A percentile compares a stretch with the other conserved stretches of the same genome.
phyloP scores from a whole-genome alignment of 2,888 invertebrate species.

The Gasteruption jaculator region DNA sequence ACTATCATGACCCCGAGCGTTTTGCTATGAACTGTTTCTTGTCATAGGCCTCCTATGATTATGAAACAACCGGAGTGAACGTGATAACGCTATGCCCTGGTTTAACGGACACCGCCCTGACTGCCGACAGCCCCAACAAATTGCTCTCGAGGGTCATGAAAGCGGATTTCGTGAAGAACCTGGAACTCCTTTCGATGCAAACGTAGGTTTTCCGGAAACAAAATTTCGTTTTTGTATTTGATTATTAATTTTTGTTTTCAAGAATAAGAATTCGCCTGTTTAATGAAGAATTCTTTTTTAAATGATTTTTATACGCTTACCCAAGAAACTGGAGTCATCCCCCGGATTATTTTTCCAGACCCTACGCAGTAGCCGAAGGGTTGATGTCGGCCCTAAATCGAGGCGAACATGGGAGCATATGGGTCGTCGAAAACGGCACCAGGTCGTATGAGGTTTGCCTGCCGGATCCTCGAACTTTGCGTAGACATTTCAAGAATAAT shows the following conservation, averaged over 20 bases:
- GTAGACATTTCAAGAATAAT: constrained; percentile 43
- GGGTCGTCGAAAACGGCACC: constrained; percentile 43
- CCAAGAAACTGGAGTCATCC: no score
- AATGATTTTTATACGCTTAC: background rate
- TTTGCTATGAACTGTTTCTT: constrained; percentile 2
- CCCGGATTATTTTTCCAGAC: constrained; percentile 26
- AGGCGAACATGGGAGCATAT: constrained; percentile 39
- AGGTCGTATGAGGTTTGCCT: constrained; percentile 40
- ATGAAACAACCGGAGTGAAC: constrained; percentile 44
- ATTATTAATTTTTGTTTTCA: background rate
- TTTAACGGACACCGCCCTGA: constrained; percentile 45
- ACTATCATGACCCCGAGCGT: background rate
- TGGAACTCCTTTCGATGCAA: constrained; percentile 42
- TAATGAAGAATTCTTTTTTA: background rate
- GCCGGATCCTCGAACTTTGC: constrained; percentile 36
- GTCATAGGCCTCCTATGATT: constrained; percentile 37
- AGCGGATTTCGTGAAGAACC: constrained; percentile 44
- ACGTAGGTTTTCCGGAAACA: constrained; percentile 32
- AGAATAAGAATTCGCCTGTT: background rate
- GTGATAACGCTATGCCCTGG: constrained; percentile 50
- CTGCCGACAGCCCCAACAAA: constrained; percentile 41
- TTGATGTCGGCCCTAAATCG: constrained; percentile 35
- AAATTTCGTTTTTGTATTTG: background rate
- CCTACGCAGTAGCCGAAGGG: constrained; percentile 43
- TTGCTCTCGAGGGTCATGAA: constrained; percentile 44